Evolutionary conservation across 2,113 vertebrate species (phyloP).

Genomic region (Seriola aureovittata): DNA sequence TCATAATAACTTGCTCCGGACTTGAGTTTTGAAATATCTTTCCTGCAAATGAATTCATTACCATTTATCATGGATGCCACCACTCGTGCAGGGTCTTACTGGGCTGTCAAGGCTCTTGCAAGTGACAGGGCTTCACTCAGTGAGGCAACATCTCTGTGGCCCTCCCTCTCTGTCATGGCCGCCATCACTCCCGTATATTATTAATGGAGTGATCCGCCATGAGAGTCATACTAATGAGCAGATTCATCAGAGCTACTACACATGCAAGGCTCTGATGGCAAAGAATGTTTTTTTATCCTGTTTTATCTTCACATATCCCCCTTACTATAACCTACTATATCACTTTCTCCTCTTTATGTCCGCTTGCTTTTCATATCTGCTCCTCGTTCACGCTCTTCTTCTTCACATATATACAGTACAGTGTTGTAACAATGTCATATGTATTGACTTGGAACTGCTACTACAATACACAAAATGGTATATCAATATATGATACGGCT

Average conservation of each 20-base stretch:
- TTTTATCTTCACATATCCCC: conserved; percentile 36
- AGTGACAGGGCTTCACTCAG: conserved; percentile 49
- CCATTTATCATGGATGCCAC: conserved; percentile 5
- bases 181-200: conserved; percentile 71
- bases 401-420: not conserved
- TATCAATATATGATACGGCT: not conserved
- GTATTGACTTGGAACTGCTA: not conserved
- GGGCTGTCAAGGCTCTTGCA: conserved; percentile 32
- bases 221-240: conserved; percentile 77
- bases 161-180: conserved; percentile 56
- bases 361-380: conserved; percentile 37
- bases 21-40: conserved; percentile 1
- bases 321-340: conserved; percentile 27
- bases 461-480: not conserved
- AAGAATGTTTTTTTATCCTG: conserved; percentile 19
- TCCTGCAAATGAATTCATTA: conserved; percentile 20
- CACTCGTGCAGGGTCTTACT: not conserved
- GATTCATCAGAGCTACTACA: conserved; percentile 71
- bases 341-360: conserved; percentile 52
- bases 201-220: conserved; percentile 73
- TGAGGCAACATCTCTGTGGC: conserved; percentile 35
- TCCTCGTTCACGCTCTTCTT: conserved; percentile 12
- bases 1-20: conserved; percentile 10
- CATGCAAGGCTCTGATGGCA: conserved; percentile 38
- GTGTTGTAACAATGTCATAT: not conserved